Evolutionary conservation across 2,888 invertebrate species (phyloP).

Genomic region (Parthenolecanium corni): DNA sequence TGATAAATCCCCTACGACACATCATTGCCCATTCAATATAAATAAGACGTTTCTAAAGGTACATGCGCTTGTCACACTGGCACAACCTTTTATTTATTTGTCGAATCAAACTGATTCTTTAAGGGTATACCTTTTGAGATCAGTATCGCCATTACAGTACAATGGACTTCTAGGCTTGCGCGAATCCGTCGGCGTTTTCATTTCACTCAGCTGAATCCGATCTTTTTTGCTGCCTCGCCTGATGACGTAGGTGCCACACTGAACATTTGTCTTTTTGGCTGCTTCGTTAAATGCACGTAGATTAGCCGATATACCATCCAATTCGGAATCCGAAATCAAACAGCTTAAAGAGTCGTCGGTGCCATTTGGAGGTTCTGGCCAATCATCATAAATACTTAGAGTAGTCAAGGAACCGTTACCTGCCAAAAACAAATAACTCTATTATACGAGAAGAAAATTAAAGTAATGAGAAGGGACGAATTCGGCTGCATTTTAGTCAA

Average conservation of each 20-base stretch:
- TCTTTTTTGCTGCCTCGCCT: conserved; percentile 56
- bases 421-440: conserved; percentile 37
- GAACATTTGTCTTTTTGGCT: conserved; percentile 34
- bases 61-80: too few species aligned
- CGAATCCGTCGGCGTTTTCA: conserved; percentile 14
- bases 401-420: conserved; percentile 64
- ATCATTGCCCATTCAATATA: too few species aligned
- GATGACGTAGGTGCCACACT: conserved; percentile 65
- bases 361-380: conserved; percentile 57
- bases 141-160: conserved; percentile 6
- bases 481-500: too few species aligned
- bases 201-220: conserved; percentile 16
- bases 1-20: too few species aligned
- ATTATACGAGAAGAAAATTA: conserved; percentile 15
- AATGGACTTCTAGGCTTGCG: not conserved
- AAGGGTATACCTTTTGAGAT: conserved; percentile 23
- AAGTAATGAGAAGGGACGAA: not conserved
- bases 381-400: conserved; percentile 56
- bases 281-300: conserved; percentile 35
- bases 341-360: conserved; percentile 20
- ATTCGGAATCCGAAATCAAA: conserved; percentile 46
- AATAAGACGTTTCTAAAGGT: too few species aligned
- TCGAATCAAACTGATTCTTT: not conserved
- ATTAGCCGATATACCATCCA: conserved; percentile 36
- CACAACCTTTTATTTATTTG: not conserved